These are phyloP conservation scores for Hydrochoerus hydrochaeris DNA, from an alignment of 2,113 vertebrate species.

Conservation along the genomic window DNA sequence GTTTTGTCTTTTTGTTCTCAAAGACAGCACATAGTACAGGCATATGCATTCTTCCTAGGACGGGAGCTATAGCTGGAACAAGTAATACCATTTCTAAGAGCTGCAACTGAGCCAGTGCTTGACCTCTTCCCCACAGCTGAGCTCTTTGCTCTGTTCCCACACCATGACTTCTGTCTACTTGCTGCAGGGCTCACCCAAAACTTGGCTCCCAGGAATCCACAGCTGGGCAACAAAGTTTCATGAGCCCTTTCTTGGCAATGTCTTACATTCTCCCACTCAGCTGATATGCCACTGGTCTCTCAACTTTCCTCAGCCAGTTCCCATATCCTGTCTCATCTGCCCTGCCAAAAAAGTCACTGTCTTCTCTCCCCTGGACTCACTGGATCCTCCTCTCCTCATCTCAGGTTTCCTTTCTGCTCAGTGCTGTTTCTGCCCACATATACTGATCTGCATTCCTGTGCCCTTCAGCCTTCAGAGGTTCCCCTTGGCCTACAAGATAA, in stretches of 20 bases:
- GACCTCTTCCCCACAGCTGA: rapidly evolving
- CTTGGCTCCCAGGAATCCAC: neutral
- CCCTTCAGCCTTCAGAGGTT: neutral
- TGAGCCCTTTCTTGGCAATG: neutral
- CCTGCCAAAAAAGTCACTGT: rapidly evolving
- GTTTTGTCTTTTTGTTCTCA: neutral
- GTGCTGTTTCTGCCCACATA: neutral
- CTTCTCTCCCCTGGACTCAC: neutral
- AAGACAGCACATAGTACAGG: no score
- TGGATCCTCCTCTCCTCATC: neutral
- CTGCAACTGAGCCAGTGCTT: rapidly evolving
- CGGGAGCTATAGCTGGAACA: neutral
- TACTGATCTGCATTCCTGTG: neutral
- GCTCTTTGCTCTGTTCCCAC: rapidly evolving
- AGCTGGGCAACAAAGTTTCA: neutral
- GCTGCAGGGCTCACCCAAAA: no score
- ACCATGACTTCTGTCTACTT: neutral
- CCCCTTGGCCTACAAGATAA: neutral
- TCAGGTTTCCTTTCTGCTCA: neutral
- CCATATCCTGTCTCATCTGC: neutral
- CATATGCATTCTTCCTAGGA: neutral
- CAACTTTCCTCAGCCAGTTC: no score
- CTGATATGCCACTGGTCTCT: neutral
- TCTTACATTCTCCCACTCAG: neutral
- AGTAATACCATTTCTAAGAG: neutral